Base-by-base conservation (phyloP, 2,797 vertebrate species). In the Coluber constrictor region DNA sequence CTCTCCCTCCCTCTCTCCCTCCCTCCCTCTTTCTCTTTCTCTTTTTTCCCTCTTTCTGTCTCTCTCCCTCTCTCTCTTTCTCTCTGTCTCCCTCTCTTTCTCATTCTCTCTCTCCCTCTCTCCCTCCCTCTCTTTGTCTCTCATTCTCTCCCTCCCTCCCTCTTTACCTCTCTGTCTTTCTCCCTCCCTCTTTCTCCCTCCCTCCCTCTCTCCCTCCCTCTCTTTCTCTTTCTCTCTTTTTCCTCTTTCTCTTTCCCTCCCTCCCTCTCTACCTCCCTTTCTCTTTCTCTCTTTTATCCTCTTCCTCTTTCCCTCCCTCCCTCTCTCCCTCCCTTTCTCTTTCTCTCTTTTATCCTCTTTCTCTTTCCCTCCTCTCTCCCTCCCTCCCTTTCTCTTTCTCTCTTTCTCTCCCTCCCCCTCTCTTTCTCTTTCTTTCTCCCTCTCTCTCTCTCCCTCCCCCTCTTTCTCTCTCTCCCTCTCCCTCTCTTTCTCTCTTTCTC, bases 101-200 rank as follows among this genome's bases (percentile, higher is more conserved):
- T 60, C 6, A 37, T 37, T 23, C 8, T 60, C 59, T 8, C 9
- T n/a, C 12, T 10, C 7, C 4, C 3, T 10, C 1, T 0, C 16
- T 5, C 16, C 16, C 3, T 12, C 27, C 8, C 27, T 4, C 10
- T 4, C 23, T 6, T 47, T 6, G 0, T 6, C 5, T 47, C 5
- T 6, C 5, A 0, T 3, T 1, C 7, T 5, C 0, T 10, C 1
- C 0, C 56, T 0, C 56, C 16, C 10, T 12, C 27, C 8, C 10
- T 12, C 27, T 2, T 3, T 5, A 1, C 3, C 10, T 0, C 4
- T n/a, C n/a, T n/a, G n/a, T n/a, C 56, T 5, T 16, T 4, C 27
- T 29, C 27, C 15, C 56, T 5, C 16, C 5, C 27, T 29, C 61
- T 37, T 37, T 12, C 20, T 9, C 15, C 1, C 4, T 16, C 56